Conservation (phyloP, 2,113 vertebrate genomes). For the Gallinago undulata region DNA sequence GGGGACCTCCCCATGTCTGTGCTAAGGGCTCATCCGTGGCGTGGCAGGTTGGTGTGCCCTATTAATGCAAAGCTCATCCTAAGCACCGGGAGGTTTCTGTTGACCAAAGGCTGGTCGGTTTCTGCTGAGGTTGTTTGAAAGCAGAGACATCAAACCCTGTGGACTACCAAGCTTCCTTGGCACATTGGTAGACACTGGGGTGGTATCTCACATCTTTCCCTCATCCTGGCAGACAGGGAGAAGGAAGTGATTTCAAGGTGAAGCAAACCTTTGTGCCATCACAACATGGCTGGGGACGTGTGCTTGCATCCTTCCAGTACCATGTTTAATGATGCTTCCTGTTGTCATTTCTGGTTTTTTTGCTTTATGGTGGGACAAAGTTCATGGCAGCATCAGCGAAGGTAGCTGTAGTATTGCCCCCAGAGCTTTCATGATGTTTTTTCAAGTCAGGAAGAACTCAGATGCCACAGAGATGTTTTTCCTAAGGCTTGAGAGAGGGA, state of each 20-base stretch:
- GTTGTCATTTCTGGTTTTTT: neutral
- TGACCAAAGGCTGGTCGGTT: neutral
- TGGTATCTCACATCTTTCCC: neutral
- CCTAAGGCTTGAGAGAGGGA: neutral
- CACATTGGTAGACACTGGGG: neutral
- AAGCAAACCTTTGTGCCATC: neutral
- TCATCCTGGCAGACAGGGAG: neutral
- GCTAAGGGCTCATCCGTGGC: neutral
- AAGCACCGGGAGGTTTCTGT: neutral
- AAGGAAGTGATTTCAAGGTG: neutral
- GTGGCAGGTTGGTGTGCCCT: accelerated
- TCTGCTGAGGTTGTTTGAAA: neutral
- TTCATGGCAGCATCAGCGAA: neutral
- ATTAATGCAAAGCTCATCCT: neutral
- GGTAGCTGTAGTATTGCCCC: neutral
- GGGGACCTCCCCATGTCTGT: neutral
- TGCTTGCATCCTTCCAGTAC: neutral
- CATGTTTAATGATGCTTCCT: neutral
- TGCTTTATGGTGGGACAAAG: neutral
- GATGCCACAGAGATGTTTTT: neutral
- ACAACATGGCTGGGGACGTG: neutral
- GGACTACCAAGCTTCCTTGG: neutral
- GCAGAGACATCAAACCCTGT: neutral
- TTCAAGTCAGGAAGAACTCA: neutral
- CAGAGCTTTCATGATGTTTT: neutral